Percentiles rank a stretch among this genome's conserved stretches.
These are phyloP conservation scores for Temnothorax ravouxi DNA, from an alignment of 2,888 invertebrate genomes.

Conservation along the genomic window DNA sequence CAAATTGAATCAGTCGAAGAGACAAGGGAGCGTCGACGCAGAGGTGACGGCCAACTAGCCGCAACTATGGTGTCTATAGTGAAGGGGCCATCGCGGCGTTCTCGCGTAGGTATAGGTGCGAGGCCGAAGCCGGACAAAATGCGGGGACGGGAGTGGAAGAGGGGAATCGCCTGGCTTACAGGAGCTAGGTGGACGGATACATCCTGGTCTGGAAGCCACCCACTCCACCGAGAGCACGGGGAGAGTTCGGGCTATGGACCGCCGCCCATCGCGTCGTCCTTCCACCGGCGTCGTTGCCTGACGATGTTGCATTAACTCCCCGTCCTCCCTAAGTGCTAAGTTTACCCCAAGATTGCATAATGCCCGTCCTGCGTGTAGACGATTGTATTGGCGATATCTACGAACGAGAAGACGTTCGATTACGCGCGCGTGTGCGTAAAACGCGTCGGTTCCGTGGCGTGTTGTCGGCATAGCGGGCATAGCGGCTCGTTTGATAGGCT, in stretches of 20 bases:
- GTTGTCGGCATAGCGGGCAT: not conserved
- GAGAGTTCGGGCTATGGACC: constrained; percentile 71
- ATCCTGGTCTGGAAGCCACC: constrained; percentile 61
- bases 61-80: constrained; percentile 84
- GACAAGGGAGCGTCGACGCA: constrained; percentile 86
- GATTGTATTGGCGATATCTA: constrained; percentile 51
- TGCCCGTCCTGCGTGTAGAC: constrained; percentile 73
- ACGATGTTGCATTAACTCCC: constrained; percentile 83
- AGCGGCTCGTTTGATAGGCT: constrained; percentile 10
- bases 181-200: constrained; percentile 58
- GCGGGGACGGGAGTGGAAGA: constrained; percentile 61
- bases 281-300: constrained; percentile 69
- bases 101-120: constrained; percentile 65
- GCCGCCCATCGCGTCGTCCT: constrained; percentile 72
- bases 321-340: constrained; percentile 84
- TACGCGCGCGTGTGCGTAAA: constrained; percentile 33
- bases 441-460: constrained; percentile 2
- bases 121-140: constrained; percentile 63
- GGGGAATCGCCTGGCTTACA: constrained; percentile 49
- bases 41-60: constrained; percentile 86
- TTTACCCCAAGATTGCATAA: constrained; percentile 85
- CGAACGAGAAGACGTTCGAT: constrained; percentile 39
- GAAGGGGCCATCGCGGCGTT: constrained; percentile 75
- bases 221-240: constrained; percentile 65
- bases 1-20: constrained; percentile 86